Evolutionary conservation across 1,140 invertebrate genomes (phyloP), one percentile per base, ranked within the genome.

Genomic region (Drosophila kanapiae): DNA sequence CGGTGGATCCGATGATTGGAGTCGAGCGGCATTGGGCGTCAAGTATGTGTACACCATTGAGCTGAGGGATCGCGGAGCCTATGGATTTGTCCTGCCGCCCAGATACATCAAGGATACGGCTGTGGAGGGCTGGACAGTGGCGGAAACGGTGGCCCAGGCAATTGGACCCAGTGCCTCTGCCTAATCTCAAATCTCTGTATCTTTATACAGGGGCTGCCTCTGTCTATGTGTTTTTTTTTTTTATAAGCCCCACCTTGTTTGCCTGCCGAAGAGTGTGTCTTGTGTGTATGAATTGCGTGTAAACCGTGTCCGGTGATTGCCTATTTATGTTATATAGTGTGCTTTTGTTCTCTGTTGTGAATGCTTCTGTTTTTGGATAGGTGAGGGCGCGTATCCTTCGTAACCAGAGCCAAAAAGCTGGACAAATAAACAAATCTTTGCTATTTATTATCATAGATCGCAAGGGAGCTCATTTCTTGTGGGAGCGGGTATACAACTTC

Each of bases 1-100:
- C 86, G 97, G 97, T 18, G 96, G 96, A 7, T 97, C 97, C 1
- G 97, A 98, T 81, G 98, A 98, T 91, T 98, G 97, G 97, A 97
- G 97, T 0, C 97, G 98, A 91, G 96, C 95, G 4, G 93, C 94
- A 5, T 95, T 95, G 16, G 95, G 94, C 29, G 96, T 98, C 43
- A 97, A 97, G 91, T 98, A 98, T 91, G 94, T 97, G 0, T 99
- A 96, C 88, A 97, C 97, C 0, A 93, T 98, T 51, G 98, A 99
- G 94, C 93, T 99, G 11, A 94, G 97, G 57, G 98, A 99, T 93
- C 96, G 95, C 16, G 98, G 98, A n/a, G 93, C 94, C 61, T 96
- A 96, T 82, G 98, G 98, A 0, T 99, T 99, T 88, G 91, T 98
- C 0, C 93, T 99, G 49, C 98, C 98, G 0, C 96, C 97, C 8